phyloP scores from a whole-genome alignment of 1,140 invertebrate genomes.

The Calephelis nemesis region DNA sequence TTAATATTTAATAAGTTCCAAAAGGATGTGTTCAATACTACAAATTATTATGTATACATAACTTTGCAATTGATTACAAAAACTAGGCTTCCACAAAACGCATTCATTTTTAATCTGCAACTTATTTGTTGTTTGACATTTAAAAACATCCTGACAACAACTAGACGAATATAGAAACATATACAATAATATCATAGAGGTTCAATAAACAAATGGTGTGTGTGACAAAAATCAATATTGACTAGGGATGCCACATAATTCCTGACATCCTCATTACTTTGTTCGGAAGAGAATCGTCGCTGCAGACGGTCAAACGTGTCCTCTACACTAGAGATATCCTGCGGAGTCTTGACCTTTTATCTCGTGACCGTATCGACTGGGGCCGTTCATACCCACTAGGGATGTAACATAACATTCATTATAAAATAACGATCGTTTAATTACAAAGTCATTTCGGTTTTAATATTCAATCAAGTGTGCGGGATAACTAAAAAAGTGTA shows the following conservation, averaged over 20 bases:
- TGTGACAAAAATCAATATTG: constrained; percentile 33
- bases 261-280: constrained; percentile 41
- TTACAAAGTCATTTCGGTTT: background rate
- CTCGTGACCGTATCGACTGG: constrained; percentile 36
- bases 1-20: no score
- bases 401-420: constrained; percentile 17
- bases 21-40: no score
- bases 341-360: constrained; percentile 63
- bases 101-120: no score
- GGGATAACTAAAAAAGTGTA: no score
- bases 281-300: constrained; percentile 37
- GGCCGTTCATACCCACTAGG: constrained; percentile 37
- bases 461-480: no score
- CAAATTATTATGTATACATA: no score
- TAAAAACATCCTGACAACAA: no score
- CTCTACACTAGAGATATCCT: constrained; percentile 57
- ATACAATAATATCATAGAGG: background rate
- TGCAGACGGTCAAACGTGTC: constrained; percentile 48
- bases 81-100: no score
- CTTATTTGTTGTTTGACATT: no score
- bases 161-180: no score
- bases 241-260: constrained; percentile 23
- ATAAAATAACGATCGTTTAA: constrained; percentile 10
- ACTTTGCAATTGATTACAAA: no score
- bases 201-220: constrained; percentile 1